A percentile compares a stretch with the other conserved stretches of the same genome.
Conservation (phyloP, 2,888 invertebrate species). For the Campoplex capitator region DNA sequence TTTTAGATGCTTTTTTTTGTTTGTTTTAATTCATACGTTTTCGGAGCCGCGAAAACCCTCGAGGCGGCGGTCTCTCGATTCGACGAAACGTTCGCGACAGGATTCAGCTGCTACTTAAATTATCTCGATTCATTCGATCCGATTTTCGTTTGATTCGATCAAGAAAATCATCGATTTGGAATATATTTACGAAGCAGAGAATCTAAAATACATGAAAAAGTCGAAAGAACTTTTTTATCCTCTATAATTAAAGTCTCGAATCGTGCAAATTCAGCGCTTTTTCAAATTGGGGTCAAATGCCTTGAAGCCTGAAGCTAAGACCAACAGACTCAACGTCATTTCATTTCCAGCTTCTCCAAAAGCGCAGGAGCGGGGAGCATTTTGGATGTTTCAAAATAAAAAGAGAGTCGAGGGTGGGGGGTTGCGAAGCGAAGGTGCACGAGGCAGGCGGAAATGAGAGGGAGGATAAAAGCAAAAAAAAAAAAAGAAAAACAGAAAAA, state of each 20-base stretch:
- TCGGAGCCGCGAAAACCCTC: background rate
- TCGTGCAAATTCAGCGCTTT: no score
- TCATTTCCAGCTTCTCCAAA: background rate
- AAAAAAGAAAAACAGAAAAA: slow-evolving; percentile 21
- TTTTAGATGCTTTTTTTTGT: background rate
- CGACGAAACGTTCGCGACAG: background rate
- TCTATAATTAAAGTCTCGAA: no score
- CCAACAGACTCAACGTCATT: background rate
- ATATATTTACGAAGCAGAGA: background rate
- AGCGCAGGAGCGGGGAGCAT: background rate
- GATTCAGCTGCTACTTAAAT: background rate
- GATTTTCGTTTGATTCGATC: background rate
- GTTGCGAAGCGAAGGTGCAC: background rate
- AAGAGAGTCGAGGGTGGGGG: background rate
- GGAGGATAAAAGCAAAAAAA: slow-evolving; percentile 12
- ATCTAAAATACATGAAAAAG: background rate
- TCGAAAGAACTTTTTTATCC: background rate
- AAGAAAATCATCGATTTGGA: background rate
- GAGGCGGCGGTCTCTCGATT: background rate
- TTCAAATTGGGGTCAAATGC: background rate
- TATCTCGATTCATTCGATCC: background rate
- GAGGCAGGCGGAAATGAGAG: background rate
- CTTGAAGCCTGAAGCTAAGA: no score
- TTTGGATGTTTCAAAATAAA: background rate
- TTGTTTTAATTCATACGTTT: slow-evolving; percentile 3